A percentile compares a stretch with the other conserved stretches of the same genome.
Evolutionary conservation across 2,797 vertebrate genomes (phyloP).

Genomic region (Carcharodon carcharias): DNA sequence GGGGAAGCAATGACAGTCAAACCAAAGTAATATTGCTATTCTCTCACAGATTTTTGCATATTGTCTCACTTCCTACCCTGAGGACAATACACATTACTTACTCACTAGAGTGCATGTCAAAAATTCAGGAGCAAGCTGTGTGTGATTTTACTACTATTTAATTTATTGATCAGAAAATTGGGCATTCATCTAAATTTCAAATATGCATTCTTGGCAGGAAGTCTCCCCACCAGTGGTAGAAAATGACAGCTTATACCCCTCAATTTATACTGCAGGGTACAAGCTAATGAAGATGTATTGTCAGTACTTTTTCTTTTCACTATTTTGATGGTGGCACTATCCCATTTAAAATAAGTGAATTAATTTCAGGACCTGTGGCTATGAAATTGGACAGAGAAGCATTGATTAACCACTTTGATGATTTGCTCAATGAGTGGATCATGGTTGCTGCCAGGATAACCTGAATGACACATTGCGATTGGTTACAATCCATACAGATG

Average conservation of each 20-base stretch:
- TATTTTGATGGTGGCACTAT: not conserved
- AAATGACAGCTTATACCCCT: not conserved
- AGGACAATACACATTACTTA: not conserved
- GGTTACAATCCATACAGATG: not conserved
- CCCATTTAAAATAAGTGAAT: not conserved
- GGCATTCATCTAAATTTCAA: not conserved
- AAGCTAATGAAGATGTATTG: not conserved
- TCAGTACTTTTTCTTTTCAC: not conserved
- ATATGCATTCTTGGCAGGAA: not conserved
- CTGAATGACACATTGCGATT: not conserved
- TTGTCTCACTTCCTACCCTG: not conserved
- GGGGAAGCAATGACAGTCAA: not conserved
- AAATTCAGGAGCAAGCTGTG: not conserved
- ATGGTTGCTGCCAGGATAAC: not conserved
- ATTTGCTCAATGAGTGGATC: not conserved
- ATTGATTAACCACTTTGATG: not conserved
- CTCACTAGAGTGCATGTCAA: not conserved
- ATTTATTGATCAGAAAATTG: not conserved
- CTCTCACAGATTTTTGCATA: not conserved
- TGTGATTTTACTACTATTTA: not conserved
- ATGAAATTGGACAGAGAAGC: not conserved
- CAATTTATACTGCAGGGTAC: not conserved
- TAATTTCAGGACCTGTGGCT: not conserved
- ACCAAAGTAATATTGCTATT: not conserved
- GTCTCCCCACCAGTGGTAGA: not conserved